Base-by-base conservation (phyloP, 2,113 vertebrate species). In the Aleadryas rufinucha region DNA sequence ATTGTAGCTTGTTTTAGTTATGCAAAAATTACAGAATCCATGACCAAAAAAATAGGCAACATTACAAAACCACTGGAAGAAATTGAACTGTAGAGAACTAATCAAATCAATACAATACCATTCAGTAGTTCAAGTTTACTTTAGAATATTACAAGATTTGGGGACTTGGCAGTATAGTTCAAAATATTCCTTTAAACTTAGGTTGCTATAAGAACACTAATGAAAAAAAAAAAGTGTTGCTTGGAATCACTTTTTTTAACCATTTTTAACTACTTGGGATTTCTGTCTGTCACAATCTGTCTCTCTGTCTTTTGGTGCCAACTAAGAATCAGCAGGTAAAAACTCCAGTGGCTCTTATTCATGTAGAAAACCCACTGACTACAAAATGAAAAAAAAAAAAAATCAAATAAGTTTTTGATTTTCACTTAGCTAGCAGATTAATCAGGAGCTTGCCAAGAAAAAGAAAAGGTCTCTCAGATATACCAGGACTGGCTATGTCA, bases 351-450 rank as follows among this genome's bases (percentile, higher is more conserved):
- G 15, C 19, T 75, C 23, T 74, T 69, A 83, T 5, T 53, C 20
- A 59, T 4, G 6, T 15, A 83, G 18, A 66, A 90, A 90, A 82
- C 2, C 8, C 33, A 71, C 12, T 71, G 39, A 50, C 18, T 41
- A 28, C 18, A 84, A 71, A 87, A 74, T 26, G 15, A 72, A 33
- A 89, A 61, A 28, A 89, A 89, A 75, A 78, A 72, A 45, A 13
- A 57, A 57, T 5, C 20, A 3, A 84, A 86, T 0, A 82, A 24
- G 23, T 66, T 81, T 91, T 68, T 47, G 3, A 64, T 64, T 91
- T 87, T 81, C 44, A 75, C 41, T 90, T 28, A 77, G 45, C n/a
- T 61, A 76, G 39, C 15, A 94, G 23, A 88, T 70, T 42, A 77
- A 84, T 54, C 64, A 72, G 28, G 13, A 59, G 14, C 41, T 82